phyloP scores from a whole-genome alignment of 2,888 invertebrate genomes.

The Hedychridium roseum region DNA sequence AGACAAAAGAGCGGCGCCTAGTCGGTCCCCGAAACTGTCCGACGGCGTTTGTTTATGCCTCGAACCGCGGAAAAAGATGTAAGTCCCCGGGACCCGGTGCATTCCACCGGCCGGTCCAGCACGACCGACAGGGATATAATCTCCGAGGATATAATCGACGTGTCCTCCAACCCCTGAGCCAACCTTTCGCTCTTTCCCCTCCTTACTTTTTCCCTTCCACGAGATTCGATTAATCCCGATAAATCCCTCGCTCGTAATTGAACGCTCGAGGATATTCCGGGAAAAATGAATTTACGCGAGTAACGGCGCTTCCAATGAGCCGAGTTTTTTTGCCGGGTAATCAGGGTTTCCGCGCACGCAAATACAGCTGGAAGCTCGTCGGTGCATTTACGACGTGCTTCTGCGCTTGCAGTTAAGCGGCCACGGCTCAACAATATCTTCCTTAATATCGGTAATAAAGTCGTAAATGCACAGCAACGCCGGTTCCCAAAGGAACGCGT shows the following conservation, averaged over 20 bases:
- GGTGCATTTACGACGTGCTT: slow-evolving; percentile 9
- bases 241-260: too few relatives aligned
- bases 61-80: slow-evolving; percentile 63
- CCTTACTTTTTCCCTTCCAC: neutral
- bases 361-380: slow-evolving; percentile 9
- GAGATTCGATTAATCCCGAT: too few relatives aligned
- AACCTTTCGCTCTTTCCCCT: neutral
- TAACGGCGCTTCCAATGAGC: too few relatives aligned
- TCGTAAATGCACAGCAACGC: slow-evolving; percentile 6
- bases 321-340: too few relatives aligned
- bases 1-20: slow-evolving; percentile 64
- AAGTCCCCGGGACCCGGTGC: slow-evolving; percentile 53
- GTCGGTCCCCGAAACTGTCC: slow-evolving; percentile 54
- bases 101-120: slow-evolving; percentile 54
- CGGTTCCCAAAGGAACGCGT: too few relatives aligned
- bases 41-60: slow-evolving; percentile 61
- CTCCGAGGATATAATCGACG: slow-evolving; percentile 49
- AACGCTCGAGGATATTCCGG: too few relatives aligned
- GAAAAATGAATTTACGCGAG: too few relatives aligned
- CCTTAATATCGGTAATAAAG: slow-evolving; percentile 5
- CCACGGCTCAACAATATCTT: slow-evolving; percentile 7
- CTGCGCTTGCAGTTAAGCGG: slow-evolving; percentile 7
- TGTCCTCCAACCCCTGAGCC: slow-evolving; percentile 35
- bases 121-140: slow-evolving; percentile 47
- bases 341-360: slow-evolving; percentile 15